phyloP scores from a whole-genome alignment of 1,140 invertebrate species.

The Oscheius sp. region DNA sequence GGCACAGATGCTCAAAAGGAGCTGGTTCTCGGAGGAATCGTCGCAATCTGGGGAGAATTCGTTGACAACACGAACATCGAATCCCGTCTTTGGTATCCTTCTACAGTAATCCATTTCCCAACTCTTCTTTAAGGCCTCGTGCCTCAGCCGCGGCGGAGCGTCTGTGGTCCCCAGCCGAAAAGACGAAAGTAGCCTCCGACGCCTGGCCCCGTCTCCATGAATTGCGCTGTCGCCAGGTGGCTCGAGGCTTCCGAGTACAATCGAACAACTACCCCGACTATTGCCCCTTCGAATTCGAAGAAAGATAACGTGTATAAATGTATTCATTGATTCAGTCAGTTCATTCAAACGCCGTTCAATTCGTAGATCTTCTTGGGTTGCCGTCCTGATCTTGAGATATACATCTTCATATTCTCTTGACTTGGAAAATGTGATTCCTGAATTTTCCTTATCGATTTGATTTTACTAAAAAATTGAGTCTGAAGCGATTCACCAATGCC shows the following conservation, averaged over 20 bases:
- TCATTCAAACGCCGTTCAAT: too few relatives aligned
- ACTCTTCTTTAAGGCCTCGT: slow-evolving; percentile 68
- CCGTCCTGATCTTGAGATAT: too few relatives aligned
- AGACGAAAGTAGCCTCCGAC: slow-evolving; percentile 46
- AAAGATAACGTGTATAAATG: too few relatives aligned
- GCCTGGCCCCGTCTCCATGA: slow-evolving; percentile 61
- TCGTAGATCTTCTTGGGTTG: too few relatives aligned
- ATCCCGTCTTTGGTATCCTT: slow-evolving; percentile 29
- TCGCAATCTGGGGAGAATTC: slow-evolving; percentile 78
- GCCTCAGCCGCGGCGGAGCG: slow-evolving; percentile 79
- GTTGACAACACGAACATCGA: slow-evolving; percentile 62
- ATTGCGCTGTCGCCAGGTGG: slow-evolving; percentile 53
- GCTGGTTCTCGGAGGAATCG: slow-evolving; percentile 73
- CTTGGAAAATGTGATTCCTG: too few relatives aligned
- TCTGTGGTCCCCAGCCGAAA: slow-evolving; percentile 70
- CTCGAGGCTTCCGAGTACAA: slow-evolving; percentile 51
- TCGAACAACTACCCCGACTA: slow-evolving; percentile 57
- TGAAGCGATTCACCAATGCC: too few relatives aligned
- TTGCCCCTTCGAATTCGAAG: slow-evolving; percentile 50
- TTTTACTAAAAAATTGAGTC: too few relatives aligned
- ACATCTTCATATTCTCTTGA: too few relatives aligned
- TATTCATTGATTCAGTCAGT: too few relatives aligned
- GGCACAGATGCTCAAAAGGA: slow-evolving; percentile 56
- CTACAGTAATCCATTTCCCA: slow-evolving; percentile 34
- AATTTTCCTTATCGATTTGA: too few relatives aligned